Conservation (phyloP, 2,113 vertebrate species). For the Microtus ochrogaster region DNA sequence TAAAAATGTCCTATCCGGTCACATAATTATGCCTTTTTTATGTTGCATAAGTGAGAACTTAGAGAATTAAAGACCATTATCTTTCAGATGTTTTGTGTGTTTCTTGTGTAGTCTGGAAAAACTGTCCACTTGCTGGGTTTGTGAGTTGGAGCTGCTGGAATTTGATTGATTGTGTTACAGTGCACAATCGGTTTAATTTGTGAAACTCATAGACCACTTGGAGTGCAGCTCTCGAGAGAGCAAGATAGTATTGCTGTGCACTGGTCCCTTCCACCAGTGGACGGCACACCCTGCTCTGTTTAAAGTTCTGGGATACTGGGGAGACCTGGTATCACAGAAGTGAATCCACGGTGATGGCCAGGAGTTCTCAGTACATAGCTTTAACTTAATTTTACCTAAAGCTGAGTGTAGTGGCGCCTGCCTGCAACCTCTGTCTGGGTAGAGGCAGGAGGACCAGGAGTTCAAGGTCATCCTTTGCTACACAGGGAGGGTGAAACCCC, state of each 20-base stretch:
- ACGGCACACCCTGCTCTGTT: accelerated
- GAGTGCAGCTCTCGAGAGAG: accelerated
- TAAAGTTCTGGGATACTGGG: no score
- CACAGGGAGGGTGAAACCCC: not conserved
- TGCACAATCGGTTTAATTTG: accelerated
- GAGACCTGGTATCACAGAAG: not conserved
- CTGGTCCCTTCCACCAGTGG: not conserved
- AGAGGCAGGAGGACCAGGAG: not conserved
- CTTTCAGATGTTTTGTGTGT: slow-evolving; percentile 63
- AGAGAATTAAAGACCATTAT: slow-evolving; percentile 81
- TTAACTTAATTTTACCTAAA: not conserved
- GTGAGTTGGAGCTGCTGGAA: no score
- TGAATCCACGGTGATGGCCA: not conserved
- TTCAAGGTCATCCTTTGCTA: not conserved
- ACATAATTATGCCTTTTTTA: slow-evolving; percentile 72
- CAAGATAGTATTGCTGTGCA: accelerated
- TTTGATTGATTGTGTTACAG: not conserved
- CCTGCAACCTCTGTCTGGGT: not conserved
- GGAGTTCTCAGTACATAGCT: not conserved
- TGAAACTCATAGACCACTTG: not conserved
- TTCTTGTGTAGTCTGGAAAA: slow-evolving; percentile 1
- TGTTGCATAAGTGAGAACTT: slow-evolving; percentile 67
- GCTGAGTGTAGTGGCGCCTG: not conserved
- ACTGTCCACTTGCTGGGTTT: not conserved
- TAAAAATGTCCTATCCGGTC: slow-evolving; percentile 79